Conservation (phyloP, 2,797 vertebrate genomes). For the Tympanoctomys barrerae region DNA sequence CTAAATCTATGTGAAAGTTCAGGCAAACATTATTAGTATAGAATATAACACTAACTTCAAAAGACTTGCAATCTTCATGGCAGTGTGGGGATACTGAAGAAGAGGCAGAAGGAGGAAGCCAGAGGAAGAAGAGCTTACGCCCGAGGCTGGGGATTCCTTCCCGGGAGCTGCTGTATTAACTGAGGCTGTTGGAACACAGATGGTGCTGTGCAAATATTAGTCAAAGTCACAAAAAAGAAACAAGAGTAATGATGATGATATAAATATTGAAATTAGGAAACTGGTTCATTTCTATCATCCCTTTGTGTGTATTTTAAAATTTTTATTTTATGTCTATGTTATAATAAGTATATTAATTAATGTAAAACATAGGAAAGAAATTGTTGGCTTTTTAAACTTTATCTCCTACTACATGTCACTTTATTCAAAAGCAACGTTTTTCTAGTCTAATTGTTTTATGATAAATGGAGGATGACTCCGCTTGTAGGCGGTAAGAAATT, state of each 20-base stretch:
- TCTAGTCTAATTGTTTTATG: constrained; percentile 1
- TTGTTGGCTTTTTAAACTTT: constrained; percentile 11
- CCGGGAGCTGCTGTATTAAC: not conserved
- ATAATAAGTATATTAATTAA: not conserved
- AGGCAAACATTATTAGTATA: not conserved
- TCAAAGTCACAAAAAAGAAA: not conserved
- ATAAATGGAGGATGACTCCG: not conserved
- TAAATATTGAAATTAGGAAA: not conserved
- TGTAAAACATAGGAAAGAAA: not conserved
- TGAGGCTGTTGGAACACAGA: not conserved
- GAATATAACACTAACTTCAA: not conserved
- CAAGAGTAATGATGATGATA: not conserved
- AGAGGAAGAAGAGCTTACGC: not conserved
- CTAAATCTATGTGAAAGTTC: not conserved
- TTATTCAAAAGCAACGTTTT: not conserved
- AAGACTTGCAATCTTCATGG: not conserved
- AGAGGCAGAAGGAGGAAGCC: not conserved
- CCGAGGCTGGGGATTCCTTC: no score
- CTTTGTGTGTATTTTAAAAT: not conserved
- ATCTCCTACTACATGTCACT: not conserved
- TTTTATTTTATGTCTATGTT: not conserved
- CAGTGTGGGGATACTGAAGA: not conserved
- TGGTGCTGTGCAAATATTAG: not conserved
- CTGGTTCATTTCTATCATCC: not conserved
- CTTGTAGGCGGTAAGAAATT: not conserved